Conservation (phyloP, 2,797 vertebrate genomes). For the Remorina albescens region DNA sequence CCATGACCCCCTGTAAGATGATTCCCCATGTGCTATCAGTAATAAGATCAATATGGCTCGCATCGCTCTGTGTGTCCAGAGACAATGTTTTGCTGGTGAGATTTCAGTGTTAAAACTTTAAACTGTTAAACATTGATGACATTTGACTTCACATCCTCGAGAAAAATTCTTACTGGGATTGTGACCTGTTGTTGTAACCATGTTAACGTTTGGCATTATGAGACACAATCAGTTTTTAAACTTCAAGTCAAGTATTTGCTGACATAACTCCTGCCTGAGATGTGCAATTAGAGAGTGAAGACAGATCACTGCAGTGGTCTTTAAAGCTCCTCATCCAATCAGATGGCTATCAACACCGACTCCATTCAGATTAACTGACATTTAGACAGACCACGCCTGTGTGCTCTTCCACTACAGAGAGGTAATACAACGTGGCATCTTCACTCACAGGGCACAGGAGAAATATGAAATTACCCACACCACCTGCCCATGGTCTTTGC, state of each 20-base stretch:
- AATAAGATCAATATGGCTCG: conserved; percentile 48
- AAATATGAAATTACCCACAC: conserved; percentile 73
- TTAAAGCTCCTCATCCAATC: conserved; percentile 56
- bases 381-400: conserved; percentile 48
- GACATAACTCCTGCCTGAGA: conserved; percentile 3
- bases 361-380: conserved; percentile 63
- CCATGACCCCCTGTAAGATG: conserved; percentile 5
- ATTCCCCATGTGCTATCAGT: conserved; percentile 9
- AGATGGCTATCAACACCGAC: conserved; percentile 52
- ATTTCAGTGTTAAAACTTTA: conserved; percentile 8
- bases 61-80: too few species aligned
- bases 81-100: too few species aligned
- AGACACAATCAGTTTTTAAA: conserved; percentile 15
- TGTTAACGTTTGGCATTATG: conserved; percentile 7
- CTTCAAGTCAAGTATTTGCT: neutral
- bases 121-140: conserved; percentile 1
- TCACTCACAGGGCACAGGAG: conserved; percentile 73
- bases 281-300: conserved; percentile 41
- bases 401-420: conserved; percentile 51
- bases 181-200: neutral
- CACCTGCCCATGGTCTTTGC: conserved; percentile 77
- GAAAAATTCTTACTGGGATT: neutral
- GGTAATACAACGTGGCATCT: conserved; percentile 74
- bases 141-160: conserved; percentile 15
- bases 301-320: conserved; percentile 40